phyloP scores from a whole-genome alignment of 2,113 vertebrate genomes.

The Heloderma charlesbogerti region DNA sequence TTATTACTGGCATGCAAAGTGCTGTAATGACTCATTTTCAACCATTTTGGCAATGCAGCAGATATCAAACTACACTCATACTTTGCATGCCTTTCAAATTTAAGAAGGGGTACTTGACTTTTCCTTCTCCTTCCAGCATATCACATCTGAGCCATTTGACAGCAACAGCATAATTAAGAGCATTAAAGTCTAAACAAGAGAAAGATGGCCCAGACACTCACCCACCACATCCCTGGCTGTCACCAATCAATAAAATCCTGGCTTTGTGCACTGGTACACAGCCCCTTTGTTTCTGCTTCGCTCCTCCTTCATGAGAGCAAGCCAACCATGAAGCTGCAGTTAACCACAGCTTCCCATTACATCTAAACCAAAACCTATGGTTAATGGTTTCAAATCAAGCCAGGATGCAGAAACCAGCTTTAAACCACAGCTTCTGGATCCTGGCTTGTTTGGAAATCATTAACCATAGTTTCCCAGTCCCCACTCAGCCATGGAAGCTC shows the following conservation, averaged over 20 bases:
- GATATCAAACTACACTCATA: neutral
- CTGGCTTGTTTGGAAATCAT: neutral
- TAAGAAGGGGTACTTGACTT: neutral
- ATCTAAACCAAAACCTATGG: neutral
- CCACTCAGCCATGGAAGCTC: no score
- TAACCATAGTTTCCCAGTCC: neutral
- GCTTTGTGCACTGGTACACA: neutral
- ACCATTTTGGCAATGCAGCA: neutral
- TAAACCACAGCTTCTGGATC: neutral
- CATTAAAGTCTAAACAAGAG: neutral
- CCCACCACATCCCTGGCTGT: neutral
- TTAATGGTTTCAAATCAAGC: neutral
- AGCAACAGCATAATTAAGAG: neutral
- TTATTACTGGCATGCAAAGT: neutral
- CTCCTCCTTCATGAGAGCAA: neutral
- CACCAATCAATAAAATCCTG: neutral
- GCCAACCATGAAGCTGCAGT: neutral
- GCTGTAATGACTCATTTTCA: neutral
- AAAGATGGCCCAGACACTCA: neutral
- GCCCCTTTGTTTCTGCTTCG: neutral
- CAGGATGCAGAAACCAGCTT: neutral
- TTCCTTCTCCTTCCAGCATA: neutral
- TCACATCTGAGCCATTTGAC: neutral
- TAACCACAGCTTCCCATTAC: neutral
- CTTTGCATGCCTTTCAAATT: neutral